Base-by-base conservation (phyloP, 2,888 invertebrate species). In the Leistus spinibarbis region DNA sequence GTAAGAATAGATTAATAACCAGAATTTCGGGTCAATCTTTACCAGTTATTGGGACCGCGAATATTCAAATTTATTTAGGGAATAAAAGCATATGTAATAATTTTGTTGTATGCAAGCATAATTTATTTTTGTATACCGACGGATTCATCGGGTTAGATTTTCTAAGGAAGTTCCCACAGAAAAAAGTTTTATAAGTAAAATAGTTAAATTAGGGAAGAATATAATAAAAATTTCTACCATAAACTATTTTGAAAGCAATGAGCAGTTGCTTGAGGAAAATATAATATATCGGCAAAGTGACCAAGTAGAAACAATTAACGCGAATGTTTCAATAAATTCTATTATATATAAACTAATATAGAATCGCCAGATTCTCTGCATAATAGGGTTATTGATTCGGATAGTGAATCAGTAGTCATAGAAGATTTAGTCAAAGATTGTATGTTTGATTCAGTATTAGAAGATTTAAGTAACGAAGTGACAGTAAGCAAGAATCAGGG, bases 101-200 rank as follows among this genome's bases (percentile, higher is more conserved):
- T 9, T 69, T 69, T 54, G 69, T 57, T 3, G 54, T 69, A 57
- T 20, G 56, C 22, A 23, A 5, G 19, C 22, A 54, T 69, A 16
- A 57, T 56, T 54, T 69, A 17, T 19, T 23, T 1, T 16, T 69
- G 5, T 54, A 22, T 3, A 69, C 60, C 4, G 69, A 57, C 13
- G 60, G 60, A 13, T 23, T 69, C 2, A 24, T 69, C 10, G 69
- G 60, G 17, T 27, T 4, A n/a, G 69, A 69, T 57, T 69, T 69
- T 16, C 57, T 69, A 17, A 27, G 24, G n/a, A 69, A 69, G n/a
- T 22, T 20, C n/a, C 16, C 13, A 19, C 23, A 7, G 69, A 69
- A 22, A 69, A 56, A 22, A 69, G 57, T 69, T 69, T 19, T n/a
- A 23, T n/a, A 20, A 13, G n/a, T 3, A 56, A 56, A 9, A 23